A percentile compares a stretch with the other conserved stretches of the same genome.
These are phyloP conservation scores for Drosophila pseudoobscura DNA, from an alignment of 1,140 invertebrate genomes.

Conservation along the genomic window DNA sequence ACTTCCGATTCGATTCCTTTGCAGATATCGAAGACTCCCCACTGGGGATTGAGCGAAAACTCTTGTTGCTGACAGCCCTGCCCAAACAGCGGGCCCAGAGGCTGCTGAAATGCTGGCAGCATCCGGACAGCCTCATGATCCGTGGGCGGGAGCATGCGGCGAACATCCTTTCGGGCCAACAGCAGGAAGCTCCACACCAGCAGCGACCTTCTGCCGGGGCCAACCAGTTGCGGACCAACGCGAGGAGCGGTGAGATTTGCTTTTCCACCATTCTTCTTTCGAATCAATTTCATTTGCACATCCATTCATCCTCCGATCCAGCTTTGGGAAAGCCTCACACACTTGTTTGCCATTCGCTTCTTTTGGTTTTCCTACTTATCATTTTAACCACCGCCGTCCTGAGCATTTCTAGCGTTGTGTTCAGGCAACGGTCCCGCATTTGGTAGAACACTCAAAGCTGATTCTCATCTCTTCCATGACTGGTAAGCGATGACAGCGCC, in stretches of 20 bases:
- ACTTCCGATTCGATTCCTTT: not conserved
- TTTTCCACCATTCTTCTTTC: constrained; percentile 12
- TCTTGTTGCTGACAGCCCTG: constrained; percentile 89
- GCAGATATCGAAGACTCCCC: constrained; percentile 89
- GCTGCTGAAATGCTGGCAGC: constrained; percentile 90
- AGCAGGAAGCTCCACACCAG: constrained; percentile 77
- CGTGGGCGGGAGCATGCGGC: constrained; percentile 91
- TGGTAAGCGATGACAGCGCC: constrained; percentile 54
- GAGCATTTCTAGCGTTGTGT: constrained; percentile 53
- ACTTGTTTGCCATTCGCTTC: constrained; percentile 59
- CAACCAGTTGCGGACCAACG: constrained; percentile 50
- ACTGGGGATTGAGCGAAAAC: constrained; percentile 87
- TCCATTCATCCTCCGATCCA: constrained; percentile 16
- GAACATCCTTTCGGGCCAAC: constrained; percentile 89
- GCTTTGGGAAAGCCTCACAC: constrained; percentile 64
- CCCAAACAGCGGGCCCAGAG: constrained; percentile 90
- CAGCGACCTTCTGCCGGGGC: constrained; percentile 42
- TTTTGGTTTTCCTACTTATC: constrained; percentile 69
- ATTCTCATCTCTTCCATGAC: constrained; percentile 9
- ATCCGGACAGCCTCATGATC: constrained; percentile 90
- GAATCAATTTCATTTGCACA: constrained; percentile 15
- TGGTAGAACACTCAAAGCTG: constrained; percentile 32
- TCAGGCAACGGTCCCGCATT: constrained; percentile 27
- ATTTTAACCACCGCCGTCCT: constrained; percentile 60
- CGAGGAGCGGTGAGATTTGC: constrained; percentile 52